phyloP scores from a whole-genome alignment of 2,113 vertebrate genomes.

The Chaetorhynchus papuensis region DNA sequence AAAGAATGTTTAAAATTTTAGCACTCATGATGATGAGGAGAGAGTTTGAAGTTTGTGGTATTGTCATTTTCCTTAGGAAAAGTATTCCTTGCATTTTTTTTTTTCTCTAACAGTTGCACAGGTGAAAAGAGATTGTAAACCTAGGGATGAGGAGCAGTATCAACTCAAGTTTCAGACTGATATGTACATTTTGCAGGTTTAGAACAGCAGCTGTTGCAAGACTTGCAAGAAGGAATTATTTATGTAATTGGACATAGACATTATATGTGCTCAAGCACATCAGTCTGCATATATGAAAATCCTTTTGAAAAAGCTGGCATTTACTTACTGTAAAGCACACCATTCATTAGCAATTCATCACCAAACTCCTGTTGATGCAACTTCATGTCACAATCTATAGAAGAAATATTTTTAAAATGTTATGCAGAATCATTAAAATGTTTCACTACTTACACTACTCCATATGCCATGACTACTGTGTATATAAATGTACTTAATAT shows the following conservation, averaged over 20 bases:
- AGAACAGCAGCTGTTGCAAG: neutral
- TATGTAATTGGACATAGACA: neutral
- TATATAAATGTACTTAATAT: neutral
- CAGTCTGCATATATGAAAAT: neutral
- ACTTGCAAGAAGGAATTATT: neutral
- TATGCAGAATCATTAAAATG: neutral
- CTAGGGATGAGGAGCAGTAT: accelerated
- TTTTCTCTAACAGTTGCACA: neutral
- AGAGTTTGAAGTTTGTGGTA: neutral
- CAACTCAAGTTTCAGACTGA: neutral
- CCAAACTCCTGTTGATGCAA: neutral
- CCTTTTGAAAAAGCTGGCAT: neutral
- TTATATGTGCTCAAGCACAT: neutral
- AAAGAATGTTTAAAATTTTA: neutral
- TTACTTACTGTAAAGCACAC: neutral
- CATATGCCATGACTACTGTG: neutral
- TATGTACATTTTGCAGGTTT: neutral
- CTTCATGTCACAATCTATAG: neutral
- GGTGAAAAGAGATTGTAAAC: neutral
- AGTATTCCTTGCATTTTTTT: neutral
- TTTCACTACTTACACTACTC: neutral
- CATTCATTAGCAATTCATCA: neutral
- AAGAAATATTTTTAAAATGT: neutral
- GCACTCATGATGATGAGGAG: neutral
- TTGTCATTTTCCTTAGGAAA: neutral